Percentiles rank a stretch among this genome's conserved stretches.
Conservation (phyloP, 2,888 invertebrate genomes). For the Macrosiphum euphorbiae region DNA sequence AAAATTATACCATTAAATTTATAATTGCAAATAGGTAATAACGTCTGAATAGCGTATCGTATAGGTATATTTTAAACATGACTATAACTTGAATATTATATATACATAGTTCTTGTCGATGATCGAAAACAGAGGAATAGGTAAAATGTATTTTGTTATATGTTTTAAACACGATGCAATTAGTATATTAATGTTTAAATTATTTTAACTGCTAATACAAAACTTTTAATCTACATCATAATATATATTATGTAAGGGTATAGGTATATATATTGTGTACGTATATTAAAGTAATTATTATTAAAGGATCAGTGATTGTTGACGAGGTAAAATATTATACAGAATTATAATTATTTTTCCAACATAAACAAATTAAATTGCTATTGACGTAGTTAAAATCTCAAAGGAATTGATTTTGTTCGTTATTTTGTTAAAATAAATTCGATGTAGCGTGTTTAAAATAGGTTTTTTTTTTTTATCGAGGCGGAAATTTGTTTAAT, state of each 20-base stretch:
- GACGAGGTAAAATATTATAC: slow-evolving; percentile 29
- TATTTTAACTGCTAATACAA: not conserved
- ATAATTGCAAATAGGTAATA: not conserved
- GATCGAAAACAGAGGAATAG: not conserved
- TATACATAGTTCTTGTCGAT: not conserved
- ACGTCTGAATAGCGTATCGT: not conserved
- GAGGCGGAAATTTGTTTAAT: slow-evolving; percentile 10
- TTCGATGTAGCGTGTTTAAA: not conserved
- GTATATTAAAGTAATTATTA: slow-evolving; percentile 41
- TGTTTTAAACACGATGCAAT: not conserved
- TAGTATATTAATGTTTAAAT: slow-evolving; percentile 18
- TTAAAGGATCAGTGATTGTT: slow-evolving; percentile 32
- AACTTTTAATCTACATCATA: slow-evolving; percentile 13
- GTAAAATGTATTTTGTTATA: not conserved
- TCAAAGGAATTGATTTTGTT: slow-evolving; percentile 46
- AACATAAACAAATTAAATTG: slow-evolving; percentile 40
- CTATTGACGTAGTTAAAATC: slow-evolving; percentile 42
- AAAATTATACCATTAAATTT: not conserved
- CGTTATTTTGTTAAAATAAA: not conserved
- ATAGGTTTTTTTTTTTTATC: not conserved
- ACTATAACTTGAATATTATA: not conserved
- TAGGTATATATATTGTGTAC: not conserved
- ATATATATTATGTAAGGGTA: not conserved
- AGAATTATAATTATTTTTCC: slow-evolving; percentile 40
- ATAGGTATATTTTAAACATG: not conserved